A percentile compares a stretch with the other conserved stretches of the same genome.
These are phyloP conservation scores for Prochilodus magdalenae DNA, from an alignment of 2,113 vertebrate species.

Conservation along the genomic window DNA sequence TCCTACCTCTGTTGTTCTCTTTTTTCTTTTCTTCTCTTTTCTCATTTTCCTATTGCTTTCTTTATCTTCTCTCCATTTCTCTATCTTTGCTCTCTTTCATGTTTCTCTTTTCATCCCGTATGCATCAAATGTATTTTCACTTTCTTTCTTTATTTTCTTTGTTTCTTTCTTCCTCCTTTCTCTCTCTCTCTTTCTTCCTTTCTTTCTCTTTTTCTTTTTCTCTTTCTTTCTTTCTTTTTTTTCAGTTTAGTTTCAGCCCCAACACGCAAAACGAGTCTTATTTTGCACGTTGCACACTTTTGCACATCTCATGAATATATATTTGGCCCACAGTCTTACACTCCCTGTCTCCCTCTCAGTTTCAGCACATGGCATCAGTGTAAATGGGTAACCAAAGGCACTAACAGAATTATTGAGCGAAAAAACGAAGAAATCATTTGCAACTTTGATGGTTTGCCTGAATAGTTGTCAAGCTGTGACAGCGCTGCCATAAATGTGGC, in stretches of 20 bases:
- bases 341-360: too few relatives aligned
- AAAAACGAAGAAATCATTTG: neutral
- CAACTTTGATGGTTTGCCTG: neutral
- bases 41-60: too few relatives aligned
- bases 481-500: neutral
- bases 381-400: neutral
- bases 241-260: too few relatives aligned
- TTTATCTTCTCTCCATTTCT: too few relatives aligned
- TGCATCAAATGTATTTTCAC: too few relatives aligned
- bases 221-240: neutral
- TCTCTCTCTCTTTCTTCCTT: neutral
- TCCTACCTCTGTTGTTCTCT: neutral
- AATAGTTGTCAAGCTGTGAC: neutral
- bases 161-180: constrained; percentile 4
- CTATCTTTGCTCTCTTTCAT: neutral
- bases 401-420: neutral
- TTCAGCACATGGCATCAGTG: too few relatives aligned
- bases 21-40: constrained; percentile 39
- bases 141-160: neutral
- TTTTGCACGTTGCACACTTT: too few relatives aligned
- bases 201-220: constrained; percentile 25
- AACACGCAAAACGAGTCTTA: too few relatives aligned
- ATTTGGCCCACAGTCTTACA: too few relatives aligned
- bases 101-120: too few relatives aligned
- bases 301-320: too few relatives aligned